Conservation (phyloP, 2,797 vertebrate genomes). For the Fratercula arctica region DNA sequence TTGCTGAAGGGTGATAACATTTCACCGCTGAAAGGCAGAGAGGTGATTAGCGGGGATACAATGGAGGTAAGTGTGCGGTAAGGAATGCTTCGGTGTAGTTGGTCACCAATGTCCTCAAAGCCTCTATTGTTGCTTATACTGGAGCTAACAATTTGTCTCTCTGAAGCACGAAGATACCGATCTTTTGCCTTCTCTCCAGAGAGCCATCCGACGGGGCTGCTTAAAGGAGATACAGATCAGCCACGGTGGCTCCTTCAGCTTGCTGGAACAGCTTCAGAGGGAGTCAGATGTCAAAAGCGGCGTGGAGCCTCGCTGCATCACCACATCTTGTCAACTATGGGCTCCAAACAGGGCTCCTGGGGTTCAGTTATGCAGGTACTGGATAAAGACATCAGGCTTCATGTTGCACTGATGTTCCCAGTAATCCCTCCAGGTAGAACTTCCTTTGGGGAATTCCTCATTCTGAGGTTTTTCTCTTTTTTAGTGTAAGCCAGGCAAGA, state of each 20-base stretch:
- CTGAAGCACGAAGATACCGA: not conserved
- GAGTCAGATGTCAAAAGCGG: not conserved
- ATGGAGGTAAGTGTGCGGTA: not conserved
- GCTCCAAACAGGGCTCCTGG: not conserved
- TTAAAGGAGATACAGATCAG: not conserved
- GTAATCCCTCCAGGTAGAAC: not conserved
- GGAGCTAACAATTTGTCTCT: not conserved
- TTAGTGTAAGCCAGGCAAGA: not conserved
- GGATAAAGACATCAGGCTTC: not conserved
- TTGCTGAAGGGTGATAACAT: not conserved
- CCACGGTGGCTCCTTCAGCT: not conserved
- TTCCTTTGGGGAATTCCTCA: not conserved
- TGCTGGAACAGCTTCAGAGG: conserved; percentile 35
- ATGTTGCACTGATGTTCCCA: not conserved
- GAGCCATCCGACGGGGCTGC: not conserved
- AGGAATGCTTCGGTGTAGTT: not conserved
- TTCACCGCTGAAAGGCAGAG: conserved; percentile 18
- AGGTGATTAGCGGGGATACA: not conserved
- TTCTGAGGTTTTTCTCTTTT: not conserved
- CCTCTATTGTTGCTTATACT: not conserved
- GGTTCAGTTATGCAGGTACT: not conserved
- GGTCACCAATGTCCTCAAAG: not conserved
- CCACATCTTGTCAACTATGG: not conserved
- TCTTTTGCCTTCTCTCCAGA: not conserved
- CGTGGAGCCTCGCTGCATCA: not conserved